Conservation (phyloP, 2,797 vertebrate genomes). For the Discoglossus pictus region DNA sequence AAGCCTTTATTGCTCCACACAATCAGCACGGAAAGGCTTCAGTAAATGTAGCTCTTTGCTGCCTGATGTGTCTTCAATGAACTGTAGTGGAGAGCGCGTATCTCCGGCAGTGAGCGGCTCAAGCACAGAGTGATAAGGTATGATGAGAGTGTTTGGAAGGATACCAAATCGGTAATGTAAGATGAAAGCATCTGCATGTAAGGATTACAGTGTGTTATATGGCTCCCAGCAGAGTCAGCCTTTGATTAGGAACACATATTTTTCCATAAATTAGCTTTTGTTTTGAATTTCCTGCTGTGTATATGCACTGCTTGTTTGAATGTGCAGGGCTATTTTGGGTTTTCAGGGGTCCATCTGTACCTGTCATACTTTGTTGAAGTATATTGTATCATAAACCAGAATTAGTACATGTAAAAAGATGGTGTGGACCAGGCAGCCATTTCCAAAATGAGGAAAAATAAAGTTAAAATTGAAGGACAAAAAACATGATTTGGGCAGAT, state of each 20-base stretch:
- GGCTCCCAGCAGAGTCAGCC: slow-evolving; percentile 71
- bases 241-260: slow-evolving; percentile 81
- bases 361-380: slow-evolving; percentile 52
- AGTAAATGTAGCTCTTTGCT: slow-evolving; percentile 15
- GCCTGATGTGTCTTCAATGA: slow-evolving; percentile 18
- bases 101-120: slow-evolving; percentile 21
- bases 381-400: slow-evolving; percentile 20
- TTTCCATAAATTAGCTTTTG: slow-evolving; percentile 83
- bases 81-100: slow-evolving; percentile 17
- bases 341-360: slow-evolving; percentile 60
- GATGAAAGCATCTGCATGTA: slow-evolving; percentile 70
- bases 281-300: slow-evolving; percentile 75
- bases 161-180: slow-evolving; percentile 65
- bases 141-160: slow-evolving; percentile 67
- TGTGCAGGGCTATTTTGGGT: slow-evolving; percentile 58
- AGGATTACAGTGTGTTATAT: slow-evolving; percentile 72
- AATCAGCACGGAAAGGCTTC: slow-evolving; percentile 5
- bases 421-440: neutral
- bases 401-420: slow-evolving; percentile 4
- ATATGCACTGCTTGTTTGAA: slow-evolving; percentile 70
- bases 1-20: slow-evolving; percentile 13
- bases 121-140: slow-evolving; percentile 64
- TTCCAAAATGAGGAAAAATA: slow-evolving; percentile 17
- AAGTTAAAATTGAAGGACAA: slow-evolving; percentile 3
- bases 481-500: slow-evolving; percentile 8